Percentiles rank a stretch among this genome's conserved stretches.
These are phyloP conservation scores for Myrmecobius fasciatus DNA, from an alignment of 2,113 vertebrate genomes.

Conservation along the genomic window DNA sequence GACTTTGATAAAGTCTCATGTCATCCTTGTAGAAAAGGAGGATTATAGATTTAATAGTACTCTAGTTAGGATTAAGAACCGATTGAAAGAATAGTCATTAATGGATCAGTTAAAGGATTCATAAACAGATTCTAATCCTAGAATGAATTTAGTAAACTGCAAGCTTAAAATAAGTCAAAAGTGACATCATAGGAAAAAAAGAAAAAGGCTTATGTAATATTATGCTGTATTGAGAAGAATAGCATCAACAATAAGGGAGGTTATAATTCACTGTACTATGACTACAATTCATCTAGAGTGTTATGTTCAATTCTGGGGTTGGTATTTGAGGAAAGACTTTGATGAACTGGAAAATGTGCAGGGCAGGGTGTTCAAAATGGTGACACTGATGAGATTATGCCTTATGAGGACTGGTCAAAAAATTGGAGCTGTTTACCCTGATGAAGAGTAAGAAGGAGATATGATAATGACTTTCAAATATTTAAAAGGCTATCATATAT, in stretches of 20 bases:
- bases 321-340: not conserved
- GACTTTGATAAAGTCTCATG: not conserved
- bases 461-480: not conserved
- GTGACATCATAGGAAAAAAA: not conserved
- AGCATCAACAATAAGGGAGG: not conserved
- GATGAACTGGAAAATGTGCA: not conserved
- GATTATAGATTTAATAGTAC: too few species aligned
- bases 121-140: not conserved
- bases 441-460: not conserved
- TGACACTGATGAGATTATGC: not conserved
- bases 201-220: not conserved
- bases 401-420: not conserved
- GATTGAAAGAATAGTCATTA: not conserved
- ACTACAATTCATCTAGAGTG: not conserved
- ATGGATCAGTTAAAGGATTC: not conserved
- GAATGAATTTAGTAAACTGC: too few species aligned
- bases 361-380: not conserved
- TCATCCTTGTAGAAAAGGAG: not conserved
- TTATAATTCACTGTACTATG: not conserved
- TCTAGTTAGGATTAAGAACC: not conserved
- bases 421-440: not conserved
- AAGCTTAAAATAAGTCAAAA: not conserved
- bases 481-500: not conserved
- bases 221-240: not conserved
- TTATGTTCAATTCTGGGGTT: not conserved